Conservation (phyloP, 2,797 vertebrate genomes). For the Eulemur rubriventer region DNA sequence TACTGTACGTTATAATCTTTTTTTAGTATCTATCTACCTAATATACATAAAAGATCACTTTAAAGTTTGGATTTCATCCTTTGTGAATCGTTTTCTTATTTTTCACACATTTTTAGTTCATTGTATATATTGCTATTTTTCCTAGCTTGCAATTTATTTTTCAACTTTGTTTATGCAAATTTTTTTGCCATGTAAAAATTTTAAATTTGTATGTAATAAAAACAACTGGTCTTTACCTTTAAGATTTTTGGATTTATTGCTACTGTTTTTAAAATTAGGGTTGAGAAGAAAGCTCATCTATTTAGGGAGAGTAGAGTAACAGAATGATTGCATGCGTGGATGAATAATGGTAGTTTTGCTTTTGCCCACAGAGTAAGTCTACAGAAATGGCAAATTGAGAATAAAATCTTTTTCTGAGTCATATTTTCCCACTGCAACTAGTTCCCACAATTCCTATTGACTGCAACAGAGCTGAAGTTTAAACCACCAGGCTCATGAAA, state of each 20-base stretch:
- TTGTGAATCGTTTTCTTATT: not conserved
- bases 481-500: not conserved
- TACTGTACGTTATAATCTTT: not conserved
- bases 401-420: not conserved
- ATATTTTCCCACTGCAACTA: not conserved
- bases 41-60: not conserved
- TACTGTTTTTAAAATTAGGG: not conserved
- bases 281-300: not conserved
- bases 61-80: not conserved
- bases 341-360: not conserved
- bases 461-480: not conserved
- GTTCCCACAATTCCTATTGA: not conserved
- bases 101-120: not conserved
- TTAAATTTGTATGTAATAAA: conserved; percentile 8
- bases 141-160: not conserved
- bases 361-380: not conserved
- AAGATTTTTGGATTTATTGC: not conserved
- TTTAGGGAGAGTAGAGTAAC: not conserved
- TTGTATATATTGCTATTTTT: not conserved
- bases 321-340: not conserved
- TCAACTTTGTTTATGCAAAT: not conserved
- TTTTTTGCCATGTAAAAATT: not conserved
- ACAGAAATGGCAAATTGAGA: not conserved
- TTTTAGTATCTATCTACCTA: not conserved
- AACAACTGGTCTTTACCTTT: not conserved